These are phyloP conservation scores for Periophthalmus magnuspinnatus DNA, from an alignment of 2,797 vertebrate species.

Conservation along the genomic window DNA sequence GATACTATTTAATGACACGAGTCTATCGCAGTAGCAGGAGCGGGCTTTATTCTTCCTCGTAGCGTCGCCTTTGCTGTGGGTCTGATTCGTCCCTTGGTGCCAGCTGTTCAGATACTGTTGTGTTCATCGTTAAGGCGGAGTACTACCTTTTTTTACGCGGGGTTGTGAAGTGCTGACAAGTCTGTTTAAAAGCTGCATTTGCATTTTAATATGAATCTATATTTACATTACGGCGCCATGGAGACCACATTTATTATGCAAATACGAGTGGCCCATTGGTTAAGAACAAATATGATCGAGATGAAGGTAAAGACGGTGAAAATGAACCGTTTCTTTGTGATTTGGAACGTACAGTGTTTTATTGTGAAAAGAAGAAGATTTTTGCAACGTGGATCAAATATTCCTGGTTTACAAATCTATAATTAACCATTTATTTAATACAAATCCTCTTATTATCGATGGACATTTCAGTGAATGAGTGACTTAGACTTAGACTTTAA, in stretches of 20 bases:
- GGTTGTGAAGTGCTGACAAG: conserved; percentile 67
- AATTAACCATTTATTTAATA: too few relatives aligned
- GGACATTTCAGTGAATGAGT: too few relatives aligned
- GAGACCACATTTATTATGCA: conserved; percentile 58
- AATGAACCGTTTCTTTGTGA: too few relatives aligned
- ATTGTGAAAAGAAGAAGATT: too few relatives aligned
- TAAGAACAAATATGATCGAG: too few relatives aligned
- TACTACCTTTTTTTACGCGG: conserved; percentile 58
- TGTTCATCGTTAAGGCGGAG: conserved; percentile 30
- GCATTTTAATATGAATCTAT: conserved; percentile 62
- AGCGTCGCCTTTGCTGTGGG: conserved; percentile 44
- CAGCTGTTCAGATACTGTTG: conserved; percentile 39
- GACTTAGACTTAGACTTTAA: too few relatives aligned
- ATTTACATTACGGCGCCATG: conserved; percentile 69
- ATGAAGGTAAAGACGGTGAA: too few relatives aligned
- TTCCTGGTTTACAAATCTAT: too few relatives aligned
- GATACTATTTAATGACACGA: too few relatives aligned
- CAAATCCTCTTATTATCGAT: too few relatives aligned
- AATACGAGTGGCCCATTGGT: conserved; percentile 41
- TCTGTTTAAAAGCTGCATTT: conserved; percentile 51
- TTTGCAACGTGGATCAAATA: too few relatives aligned
- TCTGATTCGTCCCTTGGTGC: conserved; percentile 35
- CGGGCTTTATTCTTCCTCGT: conserved; percentile 42
- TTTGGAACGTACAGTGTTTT: too few relatives aligned
- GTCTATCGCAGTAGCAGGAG: conserved; percentile 16